Base-by-base conservation (phyloP, 2,888 invertebrate genomes). In the Noctua fimbriata region DNA sequence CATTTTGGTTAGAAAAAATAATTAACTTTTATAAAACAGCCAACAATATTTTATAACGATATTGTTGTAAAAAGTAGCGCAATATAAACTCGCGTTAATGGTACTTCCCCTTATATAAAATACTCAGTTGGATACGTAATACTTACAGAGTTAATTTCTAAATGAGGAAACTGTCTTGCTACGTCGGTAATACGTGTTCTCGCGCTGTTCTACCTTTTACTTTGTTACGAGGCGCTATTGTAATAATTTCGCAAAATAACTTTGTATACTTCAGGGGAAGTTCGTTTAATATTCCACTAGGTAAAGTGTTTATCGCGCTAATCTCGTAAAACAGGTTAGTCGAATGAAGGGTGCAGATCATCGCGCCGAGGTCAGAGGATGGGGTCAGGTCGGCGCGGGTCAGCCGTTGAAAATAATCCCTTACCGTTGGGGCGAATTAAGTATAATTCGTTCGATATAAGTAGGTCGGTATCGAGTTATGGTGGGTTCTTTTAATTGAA, bases 301-400 rank as follows among this genome's bases (percentile, higher is more conserved):
- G 92, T 91, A 90, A 92, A 92, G 92, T 92, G 93, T 94, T 94
- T 94, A 93, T 94, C 92, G 92, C 91, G 91, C 92, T 93, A 93
- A 93, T 94, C 91, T 92, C 92, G 91, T 93, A 93, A 94, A 95
- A 95, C 95, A 94, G 95, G 95, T 95, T 95, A 93, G 92, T 91
- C 90, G 93, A 93, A 93, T 93, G 93, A 94, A 94, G 93, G 95
- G 94, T 92, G 94, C 92, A 93, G 93, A 94, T 93, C 93, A 94
- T 93, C 92, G 93, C 90, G 90, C 87, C 92, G 93, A 93, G 96
- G 96, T 95, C 95, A 95, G 90, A 93, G 94, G 93, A 91, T 91
- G 91, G 93, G 95, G 95, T 95, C 94, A 94, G 94, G 93, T 93
- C 93, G 92, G 86, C 90, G 87, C 91, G 93, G 94, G 94, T 92